Conservation (phyloP, 2,113 vertebrate species). For the Brienomyrus longianalis region DNA sequence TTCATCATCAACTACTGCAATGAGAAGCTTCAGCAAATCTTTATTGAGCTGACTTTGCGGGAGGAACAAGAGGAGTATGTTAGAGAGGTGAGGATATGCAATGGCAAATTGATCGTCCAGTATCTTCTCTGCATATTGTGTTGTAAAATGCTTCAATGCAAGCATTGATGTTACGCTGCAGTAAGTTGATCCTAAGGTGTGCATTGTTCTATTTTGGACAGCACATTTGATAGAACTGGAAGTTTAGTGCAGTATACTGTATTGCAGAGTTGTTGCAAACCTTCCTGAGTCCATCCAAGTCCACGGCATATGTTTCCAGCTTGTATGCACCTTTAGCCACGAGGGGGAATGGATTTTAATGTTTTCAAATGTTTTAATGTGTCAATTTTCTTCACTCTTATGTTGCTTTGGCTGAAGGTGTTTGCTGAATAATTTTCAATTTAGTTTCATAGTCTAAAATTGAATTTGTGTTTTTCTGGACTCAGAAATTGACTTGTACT, state of each 20-base stretch:
- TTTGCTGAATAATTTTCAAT: not conserved
- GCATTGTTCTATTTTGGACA: not conserved
- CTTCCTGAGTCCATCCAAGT: not conserved
- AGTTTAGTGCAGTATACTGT: not conserved
- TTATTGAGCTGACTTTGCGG: constrained; percentile 92
- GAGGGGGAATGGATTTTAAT: not conserved
- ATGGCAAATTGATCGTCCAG: too few species aligned
- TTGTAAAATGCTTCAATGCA: not conserved
- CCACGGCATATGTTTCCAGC: not conserved
- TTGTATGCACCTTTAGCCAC: not conserved
- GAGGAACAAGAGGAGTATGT: constrained; percentile 97
- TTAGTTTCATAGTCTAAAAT: not conserved
- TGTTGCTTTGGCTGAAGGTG: not conserved
- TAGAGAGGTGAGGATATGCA: constrained; percentile 69
- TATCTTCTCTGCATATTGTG: not conserved
- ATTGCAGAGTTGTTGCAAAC: not conserved
- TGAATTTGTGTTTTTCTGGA: not conserved
- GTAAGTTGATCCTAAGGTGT: not conserved
- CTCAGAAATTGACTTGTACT: too few species aligned
- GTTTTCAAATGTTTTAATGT: not conserved
- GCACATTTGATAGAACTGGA: not conserved
- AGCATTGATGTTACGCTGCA: not conserved
- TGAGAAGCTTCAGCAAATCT: constrained; percentile 97
- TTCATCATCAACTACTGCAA: constrained; percentile 99
- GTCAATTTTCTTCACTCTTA: not conserved